Base-by-base conservation (phyloP, 2,113 vertebrate species). In the Pica pica region DNA sequence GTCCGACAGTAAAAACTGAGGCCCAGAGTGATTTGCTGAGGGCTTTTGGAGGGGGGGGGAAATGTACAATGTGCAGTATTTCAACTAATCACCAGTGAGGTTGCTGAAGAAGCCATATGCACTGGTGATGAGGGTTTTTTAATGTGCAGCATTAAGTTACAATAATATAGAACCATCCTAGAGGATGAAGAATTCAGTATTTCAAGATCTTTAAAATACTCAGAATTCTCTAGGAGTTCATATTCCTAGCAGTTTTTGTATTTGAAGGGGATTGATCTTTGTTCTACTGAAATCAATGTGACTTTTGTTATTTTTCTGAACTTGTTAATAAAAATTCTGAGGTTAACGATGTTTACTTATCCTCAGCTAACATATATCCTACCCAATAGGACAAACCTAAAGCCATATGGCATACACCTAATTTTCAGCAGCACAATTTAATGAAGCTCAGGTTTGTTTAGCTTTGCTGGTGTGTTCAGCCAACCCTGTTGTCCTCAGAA, bases 241-340 rank as follows among this genome's bases (percentile, higher is more conserved):
- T 57, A 41, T 64, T 91, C 57, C 26, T 47, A 22, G 47, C 47
- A 60, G 63, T 31, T 78, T 30, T 70, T 83, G 22, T 75, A 7
- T 42, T 78, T 75, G 46, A 44, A 85, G 63, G 53, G 37, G 31
- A 39, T 41, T 63, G 46, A 64, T 76, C 47, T 84, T 74, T 87
- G 9, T 93, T 80, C 75, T 64, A 37, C 33, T 83, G 70, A 91
- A 87, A 76, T 87, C 16, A 19, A 0, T 82, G 65, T 79, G 68
- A 82, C 33, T 49, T 86, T 31, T 73, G 26, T 90, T 93, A 4
- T 83, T 78, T 63, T 83, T 81, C 50, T 83, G 55, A 87, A 86
- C 14, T 73, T 84, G n/a, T 90, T 65, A 96, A 94, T 94, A 96
- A 97, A 92, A 83, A 30, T 73, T 49, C 12, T 41, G 41, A 90